Percentiles rank a stretch among this genome's conserved stretches.
Conservation (phyloP, 2,888 invertebrate genomes). For the Chrysolina americana region DNA sequence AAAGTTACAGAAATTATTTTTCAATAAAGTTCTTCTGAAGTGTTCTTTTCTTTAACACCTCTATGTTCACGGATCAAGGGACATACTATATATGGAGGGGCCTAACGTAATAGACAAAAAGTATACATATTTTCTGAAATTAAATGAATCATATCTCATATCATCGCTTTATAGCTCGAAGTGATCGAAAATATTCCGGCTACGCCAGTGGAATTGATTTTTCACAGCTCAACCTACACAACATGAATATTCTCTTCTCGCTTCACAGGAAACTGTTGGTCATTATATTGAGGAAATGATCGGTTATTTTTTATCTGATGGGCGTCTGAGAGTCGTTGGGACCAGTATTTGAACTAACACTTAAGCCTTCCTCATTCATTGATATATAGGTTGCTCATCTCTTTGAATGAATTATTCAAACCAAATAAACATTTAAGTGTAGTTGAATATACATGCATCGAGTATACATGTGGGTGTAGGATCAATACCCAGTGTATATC, state of each 20-base stretch:
- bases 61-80: no score
- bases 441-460: background rate
- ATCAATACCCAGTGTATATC: no score
- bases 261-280: slow-evolving; percentile 43
- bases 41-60: no score
- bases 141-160: no score
- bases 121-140: no score
- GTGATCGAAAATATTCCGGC: background rate
- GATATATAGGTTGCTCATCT: background rate
- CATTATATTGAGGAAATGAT: slow-evolving; percentile 46
- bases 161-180: no score
- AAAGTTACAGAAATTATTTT: no score
- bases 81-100: no score
- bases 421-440: background rate
- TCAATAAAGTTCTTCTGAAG: no score
- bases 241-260: background rate
- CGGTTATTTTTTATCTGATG: slow-evolving; percentile 45
- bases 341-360: slow-evolving; percentile 3
- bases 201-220: background rate
- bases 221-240: background rate
- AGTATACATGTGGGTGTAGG: no score
- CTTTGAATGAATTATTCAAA: background rate
- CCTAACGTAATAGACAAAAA: no score
- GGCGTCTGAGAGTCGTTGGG: slow-evolving; percentile 24
- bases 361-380: background rate